These are phyloP conservation scores for Bombus difficillimus DNA, from an alignment of 1,140 invertebrate species.

Conservation along the genomic window DNA sequence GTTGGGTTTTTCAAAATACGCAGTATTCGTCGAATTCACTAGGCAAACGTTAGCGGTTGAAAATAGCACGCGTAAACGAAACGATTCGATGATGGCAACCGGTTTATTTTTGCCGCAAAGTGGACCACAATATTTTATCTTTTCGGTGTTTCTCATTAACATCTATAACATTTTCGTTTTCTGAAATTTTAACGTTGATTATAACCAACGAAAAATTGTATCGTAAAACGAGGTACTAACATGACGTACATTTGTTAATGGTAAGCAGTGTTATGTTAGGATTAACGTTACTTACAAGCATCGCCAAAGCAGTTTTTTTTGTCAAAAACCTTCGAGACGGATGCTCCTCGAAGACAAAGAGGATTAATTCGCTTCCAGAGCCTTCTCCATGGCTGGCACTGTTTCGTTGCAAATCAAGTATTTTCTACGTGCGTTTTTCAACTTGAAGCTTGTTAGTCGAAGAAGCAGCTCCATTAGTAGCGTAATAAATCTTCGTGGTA, in stretches of 20 bases:
- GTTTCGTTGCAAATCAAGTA: background rate
- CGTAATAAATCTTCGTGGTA: background rate
- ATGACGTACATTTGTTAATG: background rate
- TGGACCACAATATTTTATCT: slow-evolving; percentile 24
- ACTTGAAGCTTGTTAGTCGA: slow-evolving; percentile 20
- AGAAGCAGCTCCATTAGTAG: slow-evolving; percentile 30
- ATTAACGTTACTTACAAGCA: slow-evolving; percentile 57
- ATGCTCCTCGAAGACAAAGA: background rate
- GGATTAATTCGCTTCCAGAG: background rate
- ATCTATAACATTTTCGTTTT: background rate
- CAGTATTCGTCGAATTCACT: background rate
- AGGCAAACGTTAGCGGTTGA: slow-evolving; percentile 38
- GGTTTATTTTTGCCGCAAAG: slow-evolving; percentile 54
- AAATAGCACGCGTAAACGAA: slow-evolving; percentile 52
- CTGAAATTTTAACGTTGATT: background rate
- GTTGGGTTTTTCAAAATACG: background rate
- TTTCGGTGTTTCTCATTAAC: background rate
- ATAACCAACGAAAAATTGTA: background rate
- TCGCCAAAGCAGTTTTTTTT: slow-evolving; percentile 3
- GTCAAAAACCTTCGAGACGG: slow-evolving; percentile 30
- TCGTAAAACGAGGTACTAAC: background rate
- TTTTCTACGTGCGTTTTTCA: background rate
- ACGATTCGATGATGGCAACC: slow-evolving; percentile 32
- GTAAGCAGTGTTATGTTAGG: background rate
- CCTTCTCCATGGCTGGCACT: background rate